A percentile compares a stretch with the other conserved stretches of the same genome.
Conservation (phyloP, 2,888 invertebrate genomes). For the Sepiola atlantica region DNA sequence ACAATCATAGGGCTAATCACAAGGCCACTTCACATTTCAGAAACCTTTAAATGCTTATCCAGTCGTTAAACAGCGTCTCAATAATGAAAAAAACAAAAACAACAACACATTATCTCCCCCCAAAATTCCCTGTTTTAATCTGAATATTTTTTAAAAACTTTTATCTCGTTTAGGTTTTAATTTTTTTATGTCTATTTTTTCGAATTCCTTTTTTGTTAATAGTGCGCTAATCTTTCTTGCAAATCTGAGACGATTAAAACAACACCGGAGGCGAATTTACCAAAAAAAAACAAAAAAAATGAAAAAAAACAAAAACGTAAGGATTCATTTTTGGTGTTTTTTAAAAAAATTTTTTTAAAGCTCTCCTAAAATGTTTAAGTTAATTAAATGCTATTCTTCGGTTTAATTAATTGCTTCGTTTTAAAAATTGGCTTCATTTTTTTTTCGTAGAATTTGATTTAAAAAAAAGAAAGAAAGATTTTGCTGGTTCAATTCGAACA, state of each 20-base stretch:
- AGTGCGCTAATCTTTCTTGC: not conserved
- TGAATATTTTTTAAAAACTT: too few relatives aligned
- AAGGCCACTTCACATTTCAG: too few relatives aligned
- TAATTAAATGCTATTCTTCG: slow-evolving; percentile 4
- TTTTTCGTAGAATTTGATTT: too few relatives aligned
- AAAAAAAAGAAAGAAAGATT: not conserved
- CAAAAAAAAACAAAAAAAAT: too few relatives aligned
- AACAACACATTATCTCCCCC: too few relatives aligned
- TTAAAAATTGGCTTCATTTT: too few relatives aligned
- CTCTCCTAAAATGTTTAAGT: not conserved
- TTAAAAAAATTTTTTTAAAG: too few relatives aligned
- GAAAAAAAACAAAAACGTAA: not conserved
- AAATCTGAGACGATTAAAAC: not conserved
- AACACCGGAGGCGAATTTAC: not conserved
- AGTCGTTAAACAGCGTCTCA: not conserved
- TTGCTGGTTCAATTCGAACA: not conserved
- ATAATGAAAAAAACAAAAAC: not conserved
- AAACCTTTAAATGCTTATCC: not conserved
- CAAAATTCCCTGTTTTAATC: too few relatives aligned
- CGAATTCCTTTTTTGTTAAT: not conserved
- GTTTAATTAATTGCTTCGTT: not conserved
- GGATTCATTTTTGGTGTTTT: not conserved
- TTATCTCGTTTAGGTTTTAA: not conserved
- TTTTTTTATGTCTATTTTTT: not conserved
- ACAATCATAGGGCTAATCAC: too few relatives aligned